Evolutionary conservation across 1,140 invertebrate species (phyloP), one percentile per base, ranked within the genome.

Genomic region (Bombus soroeensis): DNA sequence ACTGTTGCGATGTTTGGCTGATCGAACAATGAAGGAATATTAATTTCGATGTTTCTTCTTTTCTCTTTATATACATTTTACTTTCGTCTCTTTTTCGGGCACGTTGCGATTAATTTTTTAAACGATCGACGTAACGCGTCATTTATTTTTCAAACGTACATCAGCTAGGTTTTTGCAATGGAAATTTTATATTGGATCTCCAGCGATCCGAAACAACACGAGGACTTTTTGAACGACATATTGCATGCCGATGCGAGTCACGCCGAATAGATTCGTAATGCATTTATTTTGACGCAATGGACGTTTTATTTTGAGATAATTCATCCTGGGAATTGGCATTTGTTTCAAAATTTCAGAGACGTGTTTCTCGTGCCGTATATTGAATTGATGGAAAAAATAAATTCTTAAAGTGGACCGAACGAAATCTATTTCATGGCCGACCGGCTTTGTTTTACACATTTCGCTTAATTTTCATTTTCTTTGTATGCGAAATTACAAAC

Each of bases 11-110:
- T 68, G 83, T 68, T 81, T 71, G 39, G 57, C n/a, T 18, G 34
- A n/a, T 25, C 22, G 47, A 70, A 84, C 83, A 66, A 66, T 80
- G 47, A 9, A 66, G 71, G 76, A 80, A 88, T 83, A 83, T 83
- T 68, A 83, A 83, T 76, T 53, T 66, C 72, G 3, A 37, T 2
- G 32, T 15, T 37, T 13, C 8, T 37, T 8, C n/a, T 18, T n/a
- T 2, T n/a, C 28, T n/a, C n/a, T 34, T 9, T 6, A 0, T 28
- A 13, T 41, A 1, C 1, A 6, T 39, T 13, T n/a, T 34, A 22
- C 34, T 37, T 25, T 37, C 8, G 1, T 6, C 62, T 15, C 66
- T 8, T 70, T 80, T 80, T 53, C 13, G n/a, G 5, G 0, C 15
- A 28, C 53, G 25, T 34, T 75, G 37, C 32, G 25, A 62, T n/a